These are phyloP conservation scores for Drymodes brunneopygia DNA, from an alignment of 2,113 vertebrate genomes.

Conservation along the genomic window DNA sequence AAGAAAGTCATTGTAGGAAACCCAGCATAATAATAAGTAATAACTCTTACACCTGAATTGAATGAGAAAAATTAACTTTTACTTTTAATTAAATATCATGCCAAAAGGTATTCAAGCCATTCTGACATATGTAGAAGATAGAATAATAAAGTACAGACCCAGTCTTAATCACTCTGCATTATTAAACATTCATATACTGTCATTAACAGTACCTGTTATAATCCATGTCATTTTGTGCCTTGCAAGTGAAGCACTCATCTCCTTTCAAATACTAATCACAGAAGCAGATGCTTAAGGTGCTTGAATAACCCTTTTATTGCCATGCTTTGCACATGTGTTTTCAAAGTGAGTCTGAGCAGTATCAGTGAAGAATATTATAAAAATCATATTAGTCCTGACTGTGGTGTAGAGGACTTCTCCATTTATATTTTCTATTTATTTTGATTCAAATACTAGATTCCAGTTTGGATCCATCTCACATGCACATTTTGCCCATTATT, in stretches of 20 bases:
- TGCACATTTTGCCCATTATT: neutral
- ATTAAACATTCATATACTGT: conserved; percentile 76
- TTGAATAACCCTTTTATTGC: conserved; percentile 60
- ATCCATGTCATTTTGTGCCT: conserved; percentile 69
- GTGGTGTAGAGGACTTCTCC: neutral
- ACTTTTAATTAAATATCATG: conserved; percentile 73
- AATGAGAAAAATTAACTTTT: conserved; percentile 70
- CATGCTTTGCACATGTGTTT: neutral
- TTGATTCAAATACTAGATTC: neutral
- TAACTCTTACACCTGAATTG: conserved; percentile 48
- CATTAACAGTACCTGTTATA: conserved; percentile 74
- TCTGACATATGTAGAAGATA: conserved; percentile 69
- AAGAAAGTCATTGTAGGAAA: conserved; percentile 52
- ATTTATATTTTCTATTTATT: neutral
- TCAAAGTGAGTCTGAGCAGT: neutral
- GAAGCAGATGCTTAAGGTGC: conserved; percentile 54
- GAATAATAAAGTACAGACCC: conserved; percentile 70
- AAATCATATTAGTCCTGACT: neutral
- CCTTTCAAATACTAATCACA: conserved; percentile 66
- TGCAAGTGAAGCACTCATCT: conserved; percentile 56
- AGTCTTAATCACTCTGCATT: conserved; percentile 72
- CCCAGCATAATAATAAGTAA: conserved; percentile 62
- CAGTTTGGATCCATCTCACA: neutral
- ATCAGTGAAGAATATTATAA: neutral
- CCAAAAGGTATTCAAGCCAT: conserved; percentile 65